These are phyloP conservation scores for Saguinus midas DNA, from an alignment of 2,113 vertebrate species.

Conservation along the genomic window DNA sequence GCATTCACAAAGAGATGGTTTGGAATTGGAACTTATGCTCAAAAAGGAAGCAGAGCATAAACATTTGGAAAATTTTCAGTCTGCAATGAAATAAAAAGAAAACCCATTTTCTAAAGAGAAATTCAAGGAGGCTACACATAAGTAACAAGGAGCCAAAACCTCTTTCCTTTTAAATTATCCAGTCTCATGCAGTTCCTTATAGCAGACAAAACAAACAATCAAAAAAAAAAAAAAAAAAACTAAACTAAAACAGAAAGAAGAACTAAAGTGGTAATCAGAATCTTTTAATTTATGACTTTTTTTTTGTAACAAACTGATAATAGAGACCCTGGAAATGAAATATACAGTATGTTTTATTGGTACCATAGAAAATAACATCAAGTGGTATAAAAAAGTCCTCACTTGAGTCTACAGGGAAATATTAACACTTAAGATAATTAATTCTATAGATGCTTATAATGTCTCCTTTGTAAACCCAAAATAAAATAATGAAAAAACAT, in stretches of 20 bases:
- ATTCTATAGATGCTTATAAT: not conserved
- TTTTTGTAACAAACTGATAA: not conserved
- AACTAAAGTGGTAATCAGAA: not conserved
- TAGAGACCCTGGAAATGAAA: not conserved
- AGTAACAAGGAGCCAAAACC: too few relatives aligned
- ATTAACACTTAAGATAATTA: not conserved
- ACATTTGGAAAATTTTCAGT: too few relatives aligned
- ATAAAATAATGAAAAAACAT: not conserved
- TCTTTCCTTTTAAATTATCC: too few relatives aligned
- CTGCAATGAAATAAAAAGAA: too few relatives aligned
- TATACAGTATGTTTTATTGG: not conserved
- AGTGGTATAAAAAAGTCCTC: not conserved
- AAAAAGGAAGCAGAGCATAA: too few relatives aligned
- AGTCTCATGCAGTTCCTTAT: too few relatives aligned
- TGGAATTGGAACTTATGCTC: too few relatives aligned
- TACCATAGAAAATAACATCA: not conserved
- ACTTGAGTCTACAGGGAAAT: not conserved
- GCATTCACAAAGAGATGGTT: too few relatives aligned
- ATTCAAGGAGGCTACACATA: too few relatives aligned
- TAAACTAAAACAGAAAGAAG: not conserved
- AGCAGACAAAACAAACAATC: too few relatives aligned
- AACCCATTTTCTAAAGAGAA: too few relatives aligned
- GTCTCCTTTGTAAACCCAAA: not conserved
- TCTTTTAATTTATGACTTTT: not conserved
- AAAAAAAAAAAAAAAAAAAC: too few relatives aligned